phyloP scores from a whole-genome alignment of 2,797 vertebrate species.

The Alcedo atthis region DNA sequence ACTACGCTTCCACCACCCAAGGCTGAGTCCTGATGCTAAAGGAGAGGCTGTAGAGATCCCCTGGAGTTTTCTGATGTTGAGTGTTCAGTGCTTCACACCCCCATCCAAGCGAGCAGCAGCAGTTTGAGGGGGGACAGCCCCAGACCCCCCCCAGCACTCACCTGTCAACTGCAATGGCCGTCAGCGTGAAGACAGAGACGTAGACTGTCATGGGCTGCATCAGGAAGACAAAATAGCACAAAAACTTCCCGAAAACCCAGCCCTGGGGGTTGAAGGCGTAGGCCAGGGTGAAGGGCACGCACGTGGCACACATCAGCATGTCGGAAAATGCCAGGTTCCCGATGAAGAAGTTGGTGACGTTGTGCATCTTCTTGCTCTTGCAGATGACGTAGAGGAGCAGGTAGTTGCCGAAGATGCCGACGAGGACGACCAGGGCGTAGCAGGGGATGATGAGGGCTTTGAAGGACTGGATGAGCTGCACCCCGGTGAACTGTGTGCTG shows the following conservation, averaged over 20 bases:
- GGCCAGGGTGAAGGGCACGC: constrained; percentile 89
- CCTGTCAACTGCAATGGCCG: constrained; percentile 90
- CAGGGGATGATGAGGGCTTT: constrained; percentile 89
- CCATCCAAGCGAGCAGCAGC: background rate
- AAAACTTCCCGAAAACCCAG: constrained; percentile 89
- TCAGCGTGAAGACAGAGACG: constrained; percentile 90
- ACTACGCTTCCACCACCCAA: accelerated
- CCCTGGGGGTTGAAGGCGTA: constrained; percentile 89
- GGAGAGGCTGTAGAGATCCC: background rate
- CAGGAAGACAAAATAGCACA: constrained; percentile 90
- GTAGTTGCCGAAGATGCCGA: constrained; percentile 88
- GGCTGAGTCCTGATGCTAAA: background rate
- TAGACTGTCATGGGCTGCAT: constrained; percentile 92
- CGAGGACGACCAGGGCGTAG: constrained; percentile 85
- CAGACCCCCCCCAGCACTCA: background rate
- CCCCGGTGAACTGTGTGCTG: constrained; percentile 83
- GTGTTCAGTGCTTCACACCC: background rate
- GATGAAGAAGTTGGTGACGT: constrained; percentile 91
- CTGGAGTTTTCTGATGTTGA: background rate
- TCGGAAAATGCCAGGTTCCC: constrained; percentile 91
- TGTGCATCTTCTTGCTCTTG: constrained; percentile 90
- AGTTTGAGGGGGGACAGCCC: no score
- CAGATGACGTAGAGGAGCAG: constrained; percentile 90
- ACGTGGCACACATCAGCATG: constrained; percentile 91
- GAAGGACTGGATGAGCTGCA: constrained; percentile 89